These are phyloP conservation scores for Brenthis hecate DNA, from an alignment of 2,888 invertebrate genomes.

Conservation along the genomic window DNA sequence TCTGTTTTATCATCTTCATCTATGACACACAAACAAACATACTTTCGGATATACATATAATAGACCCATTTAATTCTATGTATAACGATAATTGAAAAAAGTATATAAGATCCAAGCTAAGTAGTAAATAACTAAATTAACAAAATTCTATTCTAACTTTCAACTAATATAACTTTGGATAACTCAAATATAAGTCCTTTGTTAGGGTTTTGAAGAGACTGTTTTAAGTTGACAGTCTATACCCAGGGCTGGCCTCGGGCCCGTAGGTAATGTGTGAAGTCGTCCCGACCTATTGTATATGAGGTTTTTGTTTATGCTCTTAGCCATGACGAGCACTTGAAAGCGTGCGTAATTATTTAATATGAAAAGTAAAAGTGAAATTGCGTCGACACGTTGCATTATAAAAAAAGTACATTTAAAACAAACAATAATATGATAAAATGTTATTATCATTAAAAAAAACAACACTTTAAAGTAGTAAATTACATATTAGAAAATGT, in stretches of 20 bases:
- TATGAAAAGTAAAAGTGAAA: not conserved
- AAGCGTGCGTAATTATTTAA: conserved; percentile 17
- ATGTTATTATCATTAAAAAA: too few relatives aligned
- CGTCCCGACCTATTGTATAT: conserved; percentile 54
- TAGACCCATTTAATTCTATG: too few relatives aligned
- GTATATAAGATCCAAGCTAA: too few relatives aligned
- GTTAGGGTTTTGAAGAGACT: conserved; percentile 20
- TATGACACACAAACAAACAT: too few relatives aligned
- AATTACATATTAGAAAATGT: too few relatives aligned
- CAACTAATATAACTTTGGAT: conserved; percentile 12
- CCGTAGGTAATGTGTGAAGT: conserved; percentile 54
- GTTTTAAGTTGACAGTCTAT: conserved; percentile 35
- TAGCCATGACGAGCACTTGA: conserved; percentile 24
- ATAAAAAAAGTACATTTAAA: too few relatives aligned
- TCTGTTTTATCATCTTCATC: too few relatives aligned
- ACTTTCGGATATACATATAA: too few relatives aligned
- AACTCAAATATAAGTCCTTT: conserved; percentile 25
- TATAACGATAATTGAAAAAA: too few relatives aligned
- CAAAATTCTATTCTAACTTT: not conserved
- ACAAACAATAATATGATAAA: too few relatives aligned
- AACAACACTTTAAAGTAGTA: too few relatives aligned
- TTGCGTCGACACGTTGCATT: not conserved
- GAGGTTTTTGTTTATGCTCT: conserved; percentile 57
- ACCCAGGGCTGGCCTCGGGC: conserved; percentile 34
- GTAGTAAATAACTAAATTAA: not conserved